Evolutionary conservation across 1,140 invertebrate genomes (phyloP), one percentile per base, ranked within the genome.

Genomic region (Cyclina sinensis): DNA sequence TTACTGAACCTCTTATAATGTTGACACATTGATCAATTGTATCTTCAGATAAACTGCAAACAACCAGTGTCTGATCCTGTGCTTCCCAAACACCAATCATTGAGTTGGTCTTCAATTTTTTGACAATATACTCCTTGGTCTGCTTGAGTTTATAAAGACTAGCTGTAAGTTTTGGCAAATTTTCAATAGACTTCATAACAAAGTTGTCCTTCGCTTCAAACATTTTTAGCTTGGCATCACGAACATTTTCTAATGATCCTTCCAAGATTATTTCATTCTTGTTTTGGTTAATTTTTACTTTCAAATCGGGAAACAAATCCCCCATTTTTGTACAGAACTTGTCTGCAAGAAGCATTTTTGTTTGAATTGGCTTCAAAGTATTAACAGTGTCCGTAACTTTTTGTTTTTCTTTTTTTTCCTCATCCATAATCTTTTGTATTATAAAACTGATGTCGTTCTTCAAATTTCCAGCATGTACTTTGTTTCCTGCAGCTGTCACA

Each of bases 331-430:
- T 35, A 24, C 16, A n/a, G 70, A 43, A 91, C 84, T 4, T 62
- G n/a, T 65, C 16, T 78, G 32, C 30, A 74, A 83, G 5, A 51
- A 91, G 46, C 57, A 89, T 48, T n/a, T 74, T 80, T 24, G 88
- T 27, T 68, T 88, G 37, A 43, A 65, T 35, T 5, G 24, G 48
- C 27, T 74, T 54, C 24, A 88, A 70, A 2, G 39, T 48, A 21
- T 46, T 30, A 57, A 88, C 39, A n/a, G 80, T 76, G 74, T 89
- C 88, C 24, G 62, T 87, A 1, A 89, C 43, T 62, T 83, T 37
- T 43, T 89, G 79, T 21, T 74, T 88, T 54, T 86, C 89, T n/a
- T 76, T 74, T 48, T 89, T 81, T 39, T 57, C 54, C n/a, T 84
- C 90, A 16, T 80, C 90, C 12, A 83, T 74, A 21, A 68, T 70